phyloP scores from a whole-genome alignment of 2,797 vertebrate species.

The Scomberomorus guttatus region DNA sequence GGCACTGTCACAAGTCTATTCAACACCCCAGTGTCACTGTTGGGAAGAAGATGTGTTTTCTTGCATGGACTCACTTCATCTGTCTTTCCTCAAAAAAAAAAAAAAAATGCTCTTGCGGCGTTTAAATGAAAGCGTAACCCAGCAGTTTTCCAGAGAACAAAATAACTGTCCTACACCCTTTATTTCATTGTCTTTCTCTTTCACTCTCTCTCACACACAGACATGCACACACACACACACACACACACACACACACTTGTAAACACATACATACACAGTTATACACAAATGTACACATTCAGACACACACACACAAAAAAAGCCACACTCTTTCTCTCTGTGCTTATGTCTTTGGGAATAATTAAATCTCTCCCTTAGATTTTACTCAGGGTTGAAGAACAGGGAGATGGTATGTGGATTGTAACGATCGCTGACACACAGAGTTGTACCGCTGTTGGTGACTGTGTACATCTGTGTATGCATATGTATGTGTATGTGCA shows the following conservation, averaged over 20 bases:
- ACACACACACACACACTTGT: slow-evolving; percentile 16
- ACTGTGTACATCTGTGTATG: slow-evolving; percentile 67
- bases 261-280: slow-evolving; percentile 29
- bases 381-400: slow-evolving; percentile 90
- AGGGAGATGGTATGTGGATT: slow-evolving; percentile 81
- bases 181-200: slow-evolving; percentile 51
- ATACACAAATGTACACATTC: slow-evolving; percentile 43
- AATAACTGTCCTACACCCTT: slow-evolving; percentile 54
- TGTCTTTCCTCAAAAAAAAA: slow-evolving; percentile 61
- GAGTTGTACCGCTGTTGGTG: slow-evolving; percentile 62
- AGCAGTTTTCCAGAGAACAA: slow-evolving; percentile 64
- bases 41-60: slow-evolving; percentile 57
- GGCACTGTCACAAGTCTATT: slow-evolving; percentile 61
- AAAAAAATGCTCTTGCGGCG: slow-evolving; percentile 69
- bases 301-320: slow-evolving; percentile 49
- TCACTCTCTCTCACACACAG: slow-evolving; percentile 27
- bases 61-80: slow-evolving; percentile 56
- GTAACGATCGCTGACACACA: slow-evolving; percentile 62
- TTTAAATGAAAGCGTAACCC: slow-evolving; percentile 66
- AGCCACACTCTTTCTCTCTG: slow-evolving; percentile 80
- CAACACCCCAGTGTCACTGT: slow-evolving; percentile 34
- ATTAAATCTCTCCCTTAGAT: slow-evolving; percentile 87
- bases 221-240: slow-evolving; percentile 21
- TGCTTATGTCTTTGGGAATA: slow-evolving; percentile 84
- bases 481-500: slow-evolving; percentile 52